phyloP scores from a whole-genome alignment of 1,140 invertebrate genomes.

The Lepidurus packardi region DNA sequence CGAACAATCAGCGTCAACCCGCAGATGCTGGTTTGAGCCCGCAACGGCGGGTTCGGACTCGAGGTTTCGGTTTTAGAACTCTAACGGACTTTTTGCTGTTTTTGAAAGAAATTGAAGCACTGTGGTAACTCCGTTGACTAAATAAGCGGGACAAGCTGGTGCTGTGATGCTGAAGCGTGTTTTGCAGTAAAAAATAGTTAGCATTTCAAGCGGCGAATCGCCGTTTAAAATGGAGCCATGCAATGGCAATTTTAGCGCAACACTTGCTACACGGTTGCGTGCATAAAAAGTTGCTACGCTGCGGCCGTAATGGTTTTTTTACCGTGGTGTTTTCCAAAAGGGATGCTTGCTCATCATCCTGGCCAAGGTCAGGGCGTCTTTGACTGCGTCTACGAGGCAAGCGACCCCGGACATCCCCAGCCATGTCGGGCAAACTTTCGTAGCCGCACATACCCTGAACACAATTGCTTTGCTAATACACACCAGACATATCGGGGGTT shows the following conservation, averaged over 20 bases:
- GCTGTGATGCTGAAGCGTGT: background rate
- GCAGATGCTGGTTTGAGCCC: too few species aligned
- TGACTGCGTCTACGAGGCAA: conserved; percentile 1
- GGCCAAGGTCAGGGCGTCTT: background rate
- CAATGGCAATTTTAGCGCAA: too few species aligned
- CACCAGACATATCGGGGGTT: background rate
- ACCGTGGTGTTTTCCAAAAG: conserved; percentile 2
- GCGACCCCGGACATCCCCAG: conserved; percentile 10
- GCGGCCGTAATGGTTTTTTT: background rate
- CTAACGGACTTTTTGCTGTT: background rate
- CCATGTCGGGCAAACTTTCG: conserved; percentile 6
- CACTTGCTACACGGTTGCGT: background rate
- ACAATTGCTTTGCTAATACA: background rate
- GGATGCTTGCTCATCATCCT: conserved; percentile 17
- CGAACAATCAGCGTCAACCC: too few species aligned
- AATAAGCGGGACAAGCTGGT: background rate
- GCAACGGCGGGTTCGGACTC: too few species aligned
- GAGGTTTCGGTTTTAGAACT: too few species aligned
- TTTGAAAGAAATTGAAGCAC: background rate
- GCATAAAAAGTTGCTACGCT: background rate
- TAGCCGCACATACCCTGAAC: background rate
- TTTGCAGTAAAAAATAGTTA: too few species aligned
- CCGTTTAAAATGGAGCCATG: too few species aligned
- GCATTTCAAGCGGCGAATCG: too few species aligned
- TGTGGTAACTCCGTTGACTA: background rate